These are phyloP conservation scores for Stenodema calcarata DNA, from an alignment of 2,888 invertebrate species.

Conservation along the genomic window DNA sequence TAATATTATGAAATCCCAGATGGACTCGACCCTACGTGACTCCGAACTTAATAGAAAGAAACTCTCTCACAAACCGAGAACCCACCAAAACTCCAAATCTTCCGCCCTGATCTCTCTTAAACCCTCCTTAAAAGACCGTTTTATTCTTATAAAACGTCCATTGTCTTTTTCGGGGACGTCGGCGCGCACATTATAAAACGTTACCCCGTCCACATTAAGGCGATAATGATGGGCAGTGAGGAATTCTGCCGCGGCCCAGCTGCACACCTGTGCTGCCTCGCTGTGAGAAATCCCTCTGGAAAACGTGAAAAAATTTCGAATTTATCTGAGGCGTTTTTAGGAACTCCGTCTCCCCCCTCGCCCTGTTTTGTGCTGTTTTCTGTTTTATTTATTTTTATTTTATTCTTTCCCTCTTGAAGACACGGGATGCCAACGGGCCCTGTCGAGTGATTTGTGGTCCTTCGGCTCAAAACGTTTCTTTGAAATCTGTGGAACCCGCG, in stretches of 20 bases:
- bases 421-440: conserved; percentile 2
- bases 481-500: neutral
- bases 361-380: neutral
- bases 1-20: neutral
- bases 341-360: neutral
- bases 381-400: neutral
- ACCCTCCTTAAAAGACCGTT: neutral
- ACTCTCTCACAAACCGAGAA: neutral
- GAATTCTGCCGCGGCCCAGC: neutral
- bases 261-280: conserved; percentile 1
- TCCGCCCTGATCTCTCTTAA: neutral
- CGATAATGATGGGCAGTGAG: neutral
- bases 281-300: neutral
- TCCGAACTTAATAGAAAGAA: neutral
- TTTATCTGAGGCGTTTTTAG: neutral
- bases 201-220: conserved; percentile 9
- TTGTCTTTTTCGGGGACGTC: neutral
- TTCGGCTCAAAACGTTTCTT: neutral
- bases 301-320: conserved; percentile 2
- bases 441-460: neutral
- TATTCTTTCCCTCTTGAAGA: neutral
- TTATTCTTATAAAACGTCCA: neutral
- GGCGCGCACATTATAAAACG: conserved; percentile 6
- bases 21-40: neutral
- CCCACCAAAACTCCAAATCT: neutral